phyloP scores from a whole-genome alignment of 2,797 vertebrate species.

The Furcifer pardalis region DNA sequence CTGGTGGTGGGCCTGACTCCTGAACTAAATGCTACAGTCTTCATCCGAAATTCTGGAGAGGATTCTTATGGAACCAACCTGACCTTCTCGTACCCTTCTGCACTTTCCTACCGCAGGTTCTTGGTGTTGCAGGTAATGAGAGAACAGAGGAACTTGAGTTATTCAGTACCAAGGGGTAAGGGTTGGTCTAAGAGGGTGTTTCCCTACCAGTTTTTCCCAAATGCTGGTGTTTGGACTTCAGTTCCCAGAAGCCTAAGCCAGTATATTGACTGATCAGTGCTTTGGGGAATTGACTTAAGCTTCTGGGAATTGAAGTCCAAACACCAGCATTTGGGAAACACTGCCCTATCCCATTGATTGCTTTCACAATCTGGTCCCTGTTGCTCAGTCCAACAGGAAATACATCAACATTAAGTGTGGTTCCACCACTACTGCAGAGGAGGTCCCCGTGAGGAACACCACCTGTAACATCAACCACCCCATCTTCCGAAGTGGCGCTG shows the following conservation, averaged over 20 bases:
- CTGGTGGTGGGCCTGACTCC: constrained; percentile 79
- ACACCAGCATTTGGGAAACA: too few species aligned
- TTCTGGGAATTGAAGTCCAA: too few species aligned
- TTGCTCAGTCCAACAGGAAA: constrained; percentile 25
- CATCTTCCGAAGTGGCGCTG: constrained; percentile 72
- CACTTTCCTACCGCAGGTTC: constrained; percentile 80
- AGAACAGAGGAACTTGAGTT: neutral
- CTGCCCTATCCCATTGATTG: too few species aligned
- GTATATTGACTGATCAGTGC: too few species aligned
- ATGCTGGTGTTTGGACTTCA: too few species aligned
- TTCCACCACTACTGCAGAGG: neutral
- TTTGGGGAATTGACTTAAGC: too few species aligned
- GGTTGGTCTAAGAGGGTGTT: neutral
- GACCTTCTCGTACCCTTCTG: constrained; percentile 77
- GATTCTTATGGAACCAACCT: constrained; percentile 81
- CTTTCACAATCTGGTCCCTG: neutral
- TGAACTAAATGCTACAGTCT: constrained; percentile 75
- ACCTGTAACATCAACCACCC: constrained; percentile 75
- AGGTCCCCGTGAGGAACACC: constrained; percentile 45
- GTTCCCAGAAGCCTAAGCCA: too few species aligned
- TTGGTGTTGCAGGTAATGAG: constrained; percentile 71
- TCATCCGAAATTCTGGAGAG: constrained; percentile 79
- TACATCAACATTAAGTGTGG: neutral
- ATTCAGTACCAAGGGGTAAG: neutral
- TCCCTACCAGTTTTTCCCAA: too few species aligned